phyloP scores from a whole-genome alignment of 92 coral and sea anemone species.

The Siderastrea radians region DNA sequence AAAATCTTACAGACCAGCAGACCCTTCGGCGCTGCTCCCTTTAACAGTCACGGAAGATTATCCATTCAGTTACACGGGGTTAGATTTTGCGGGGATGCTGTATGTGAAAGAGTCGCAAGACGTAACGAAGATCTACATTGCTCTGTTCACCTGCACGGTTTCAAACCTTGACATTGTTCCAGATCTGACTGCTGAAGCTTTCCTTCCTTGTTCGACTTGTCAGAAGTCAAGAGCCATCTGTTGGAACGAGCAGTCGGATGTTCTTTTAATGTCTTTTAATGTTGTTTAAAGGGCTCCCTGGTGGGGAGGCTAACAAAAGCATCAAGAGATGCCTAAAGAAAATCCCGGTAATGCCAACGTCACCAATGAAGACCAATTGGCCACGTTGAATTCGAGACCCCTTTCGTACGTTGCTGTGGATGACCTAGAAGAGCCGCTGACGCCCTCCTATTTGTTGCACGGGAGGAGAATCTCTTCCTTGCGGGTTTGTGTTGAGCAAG shows the following conservation, averaged over 20 bases:
- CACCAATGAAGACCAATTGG: neutral
- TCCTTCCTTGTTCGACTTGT: neutral
- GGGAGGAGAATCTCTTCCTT: too few relatives aligned
- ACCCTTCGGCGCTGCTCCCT: too few relatives aligned
- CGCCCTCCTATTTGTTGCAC: too few relatives aligned
- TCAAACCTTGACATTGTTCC: neutral
- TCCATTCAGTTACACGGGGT: neutral
- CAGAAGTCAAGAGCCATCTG: neutral
- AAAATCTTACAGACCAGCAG: too few relatives aligned
- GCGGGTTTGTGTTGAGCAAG: too few relatives aligned
- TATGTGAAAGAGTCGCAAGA: neutral
- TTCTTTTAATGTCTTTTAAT: neutral
- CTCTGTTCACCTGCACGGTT: neutral
- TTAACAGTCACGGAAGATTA: too few relatives aligned
- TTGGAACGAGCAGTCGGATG: neutral
- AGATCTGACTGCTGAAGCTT: neutral
- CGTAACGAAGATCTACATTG: neutral
- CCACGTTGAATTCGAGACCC: neutral
- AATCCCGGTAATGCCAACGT: too few relatives aligned
- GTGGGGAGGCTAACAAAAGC: neutral
- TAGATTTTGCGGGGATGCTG: neutral
- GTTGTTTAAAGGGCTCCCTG: neutral
- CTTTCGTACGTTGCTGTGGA: too few relatives aligned
- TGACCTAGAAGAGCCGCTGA: too few relatives aligned
- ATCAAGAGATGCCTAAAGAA: neutral